phyloP scores from a whole-genome alignment of 2,797 vertebrate species.

The Loriculus beryllinus region DNA sequence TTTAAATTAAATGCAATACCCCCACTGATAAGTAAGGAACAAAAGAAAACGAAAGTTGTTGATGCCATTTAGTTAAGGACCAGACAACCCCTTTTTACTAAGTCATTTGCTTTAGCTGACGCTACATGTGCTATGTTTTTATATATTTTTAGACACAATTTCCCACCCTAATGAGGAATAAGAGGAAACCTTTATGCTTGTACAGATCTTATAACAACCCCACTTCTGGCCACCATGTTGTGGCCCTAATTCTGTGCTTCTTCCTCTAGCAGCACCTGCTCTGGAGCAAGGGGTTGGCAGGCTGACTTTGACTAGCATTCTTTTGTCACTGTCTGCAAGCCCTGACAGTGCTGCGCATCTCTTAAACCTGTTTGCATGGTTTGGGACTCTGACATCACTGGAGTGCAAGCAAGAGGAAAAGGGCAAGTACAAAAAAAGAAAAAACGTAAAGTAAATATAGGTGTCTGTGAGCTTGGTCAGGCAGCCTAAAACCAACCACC shows the following conservation, averaged over 20 bases:
- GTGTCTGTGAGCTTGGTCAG: background rate
- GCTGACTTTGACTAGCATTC: background rate
- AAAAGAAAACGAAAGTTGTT: conserved; percentile 16
- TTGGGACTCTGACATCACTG: background rate
- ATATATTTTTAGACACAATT: background rate
- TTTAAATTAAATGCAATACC: background rate
- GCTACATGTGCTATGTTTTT: background rate
- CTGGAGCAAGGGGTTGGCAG: background rate
- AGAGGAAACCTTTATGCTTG: background rate
- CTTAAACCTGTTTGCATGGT: background rate
- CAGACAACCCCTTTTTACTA: background rate
- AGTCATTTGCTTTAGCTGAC: background rate
- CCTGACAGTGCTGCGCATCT: background rate
- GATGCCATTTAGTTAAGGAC: background rate
- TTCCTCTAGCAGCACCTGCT: background rate
- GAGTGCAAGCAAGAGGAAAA: background rate
- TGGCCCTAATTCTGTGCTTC: background rate
- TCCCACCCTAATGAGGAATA: background rate
- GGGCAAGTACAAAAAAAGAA: background rate
- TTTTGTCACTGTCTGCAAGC: background rate
- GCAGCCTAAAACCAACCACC: background rate
- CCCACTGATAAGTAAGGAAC: background rate
- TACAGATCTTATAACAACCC: background rate
- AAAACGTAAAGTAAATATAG: background rate
- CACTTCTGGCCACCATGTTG: background rate